Conservation (phyloP, 2,888 invertebrate genomes). For the Eilema griseolum region DNA sequence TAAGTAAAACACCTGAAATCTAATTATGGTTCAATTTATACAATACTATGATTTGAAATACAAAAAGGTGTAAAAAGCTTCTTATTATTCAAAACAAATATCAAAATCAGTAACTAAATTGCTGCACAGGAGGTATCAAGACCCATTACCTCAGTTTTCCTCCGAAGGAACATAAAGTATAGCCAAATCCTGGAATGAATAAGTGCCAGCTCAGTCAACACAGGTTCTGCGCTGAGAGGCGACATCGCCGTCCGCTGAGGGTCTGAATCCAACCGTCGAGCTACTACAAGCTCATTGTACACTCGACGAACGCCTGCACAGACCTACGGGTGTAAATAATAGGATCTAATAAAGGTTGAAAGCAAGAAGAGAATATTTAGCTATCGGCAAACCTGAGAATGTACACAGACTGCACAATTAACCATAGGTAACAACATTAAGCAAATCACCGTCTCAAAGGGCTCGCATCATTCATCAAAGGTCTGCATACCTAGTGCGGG, state of each 20-base stretch:
- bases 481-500: no score
- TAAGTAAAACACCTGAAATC: neutral
- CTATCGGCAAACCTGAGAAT: no score
- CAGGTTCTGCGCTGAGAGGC: slow-evolving; percentile 89
- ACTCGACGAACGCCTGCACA: slow-evolving; percentile 65
- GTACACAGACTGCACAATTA: no score
- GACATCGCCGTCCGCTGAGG: slow-evolving; percentile 37
- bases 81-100: neutral
- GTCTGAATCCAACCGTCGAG: slow-evolving; percentile 51
- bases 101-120: no score
- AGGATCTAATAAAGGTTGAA: neutral
- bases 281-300: slow-evolving; percentile 53
- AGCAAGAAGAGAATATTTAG: no score
- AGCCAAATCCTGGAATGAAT: slow-evolving; percentile 96
- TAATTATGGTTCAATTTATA: neutral
- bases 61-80: neutral
- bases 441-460: no score
- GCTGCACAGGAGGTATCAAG: no score
- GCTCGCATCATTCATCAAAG: no score
- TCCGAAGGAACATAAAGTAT: slow-evolving; percentile 94
- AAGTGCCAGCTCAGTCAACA: slow-evolving; percentile 96
- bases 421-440: no score
- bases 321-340: slow-evolving; percentile 53
- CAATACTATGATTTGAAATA: no score
- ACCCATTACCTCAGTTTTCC: slow-evolving; percentile 91